Conservation (phyloP, 2,113 vertebrate genomes). For the Dasyprocta punctata region DNA sequence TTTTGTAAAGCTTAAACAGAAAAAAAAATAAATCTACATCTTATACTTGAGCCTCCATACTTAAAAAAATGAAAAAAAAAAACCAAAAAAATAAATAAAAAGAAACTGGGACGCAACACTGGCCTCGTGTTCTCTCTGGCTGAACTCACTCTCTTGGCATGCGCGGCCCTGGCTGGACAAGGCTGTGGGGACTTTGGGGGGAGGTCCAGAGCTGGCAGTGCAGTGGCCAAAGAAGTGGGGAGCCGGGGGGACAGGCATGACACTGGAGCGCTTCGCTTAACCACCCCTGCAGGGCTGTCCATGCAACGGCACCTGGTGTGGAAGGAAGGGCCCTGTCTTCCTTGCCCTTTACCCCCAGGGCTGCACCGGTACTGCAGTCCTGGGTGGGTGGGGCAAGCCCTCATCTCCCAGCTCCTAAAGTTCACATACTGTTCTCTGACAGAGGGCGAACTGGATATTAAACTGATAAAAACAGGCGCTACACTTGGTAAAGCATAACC, state of each 20-base stretch:
- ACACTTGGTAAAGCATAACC: not conserved
- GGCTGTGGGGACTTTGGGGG: not conserved
- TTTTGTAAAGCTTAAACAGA: constrained; percentile 91
- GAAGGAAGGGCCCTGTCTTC: accelerated
- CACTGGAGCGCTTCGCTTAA: not conserved
- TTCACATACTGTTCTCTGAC: not conserved
- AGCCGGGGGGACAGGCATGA: too few species aligned
- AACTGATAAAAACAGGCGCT: not conserved
- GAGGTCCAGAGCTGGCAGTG: not conserved
- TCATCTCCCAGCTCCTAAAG: not conserved
- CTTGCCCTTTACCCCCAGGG: not conserved
- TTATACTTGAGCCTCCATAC: constrained; percentile 90
- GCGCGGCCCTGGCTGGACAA: not conserved
- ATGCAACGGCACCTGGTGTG: accelerated
- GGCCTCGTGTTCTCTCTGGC: constrained; percentile 57
- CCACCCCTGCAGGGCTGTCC: not conserved
- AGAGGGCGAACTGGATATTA: not conserved
- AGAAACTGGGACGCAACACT: constrained; percentile 77
- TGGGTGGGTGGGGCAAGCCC: not conserved
- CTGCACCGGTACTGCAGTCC: not conserved
- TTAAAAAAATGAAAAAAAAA: constrained; percentile 71
- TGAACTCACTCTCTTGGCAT: accelerated
- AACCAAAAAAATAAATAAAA: constrained; percentile 76
- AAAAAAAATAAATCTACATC: constrained; percentile 85
- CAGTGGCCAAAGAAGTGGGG: not conserved